A percentile compares a stretch with the other conserved stretches of the same genome.
phyloP scores from a whole-genome alignment of 2,888 invertebrate species.

The Sinodicranocentrus sp. region DNA sequence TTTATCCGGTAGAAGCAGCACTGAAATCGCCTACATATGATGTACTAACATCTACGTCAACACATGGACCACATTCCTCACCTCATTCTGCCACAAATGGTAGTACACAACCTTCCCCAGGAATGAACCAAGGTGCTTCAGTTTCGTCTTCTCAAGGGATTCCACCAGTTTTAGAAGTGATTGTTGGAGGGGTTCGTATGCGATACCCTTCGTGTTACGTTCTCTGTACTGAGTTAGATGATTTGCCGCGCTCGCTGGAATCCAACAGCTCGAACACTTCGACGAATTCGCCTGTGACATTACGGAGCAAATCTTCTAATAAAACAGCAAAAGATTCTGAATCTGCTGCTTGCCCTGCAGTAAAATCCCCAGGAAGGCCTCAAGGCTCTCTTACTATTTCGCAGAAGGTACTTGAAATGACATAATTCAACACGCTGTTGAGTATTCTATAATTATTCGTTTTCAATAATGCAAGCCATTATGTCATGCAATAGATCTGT shows the following conservation, averaged over 20 bases:
- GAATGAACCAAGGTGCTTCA: slow-evolving; percentile 78
- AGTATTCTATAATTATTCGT: too few species aligned
- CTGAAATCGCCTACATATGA: slow-evolving; percentile 75
- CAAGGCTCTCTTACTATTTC: slow-evolving; percentile 70
- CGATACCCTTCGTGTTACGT: slow-evolving; percentile 97
- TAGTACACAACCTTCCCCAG: slow-evolving; percentile 51
- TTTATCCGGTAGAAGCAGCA: slow-evolving; percentile 88
- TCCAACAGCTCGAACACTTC: slow-evolving; percentile 28
- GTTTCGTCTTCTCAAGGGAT: slow-evolving; percentile 70
- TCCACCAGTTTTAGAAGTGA: slow-evolving; percentile 79
- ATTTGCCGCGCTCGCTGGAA: slow-evolving; percentile 77
- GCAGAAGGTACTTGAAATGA: slow-evolving; percentile 61
- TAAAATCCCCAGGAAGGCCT: slow-evolving; percentile 72
- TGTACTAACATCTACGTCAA: slow-evolving; percentile 48
- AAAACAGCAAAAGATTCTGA: slow-evolving; percentile 71
- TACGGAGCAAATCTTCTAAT: slow-evolving; percentile 46
- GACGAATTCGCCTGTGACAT: slow-evolving; percentile 38
- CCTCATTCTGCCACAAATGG: slow-evolving; percentile 61
- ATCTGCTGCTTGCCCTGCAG: slow-evolving; percentile 72
- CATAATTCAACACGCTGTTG: too few species aligned
- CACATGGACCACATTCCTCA: slow-evolving; percentile 72
- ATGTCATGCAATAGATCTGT: too few species aligned
- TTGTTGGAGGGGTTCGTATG: slow-evolving; percentile 91
- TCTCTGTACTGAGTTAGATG: slow-evolving; percentile 92
- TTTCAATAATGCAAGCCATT: too few species aligned